Base-by-base conservation (phyloP, 2,888 invertebrate genomes). In the Vandiemenella viatica region DNA sequence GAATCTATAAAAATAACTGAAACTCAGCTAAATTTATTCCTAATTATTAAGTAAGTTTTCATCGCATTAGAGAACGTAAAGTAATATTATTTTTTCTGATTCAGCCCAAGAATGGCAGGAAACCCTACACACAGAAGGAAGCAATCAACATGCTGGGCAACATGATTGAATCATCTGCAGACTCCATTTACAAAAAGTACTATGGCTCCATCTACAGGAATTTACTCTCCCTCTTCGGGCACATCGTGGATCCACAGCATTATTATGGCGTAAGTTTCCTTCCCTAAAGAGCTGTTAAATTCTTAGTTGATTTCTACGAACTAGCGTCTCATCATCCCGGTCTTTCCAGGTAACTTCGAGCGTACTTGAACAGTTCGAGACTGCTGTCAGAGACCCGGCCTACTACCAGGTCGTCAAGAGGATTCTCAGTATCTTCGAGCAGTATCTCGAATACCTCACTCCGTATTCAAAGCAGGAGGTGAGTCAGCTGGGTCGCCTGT, bases 361-460 rank as follows among this genome's bases (percentile, higher is more conserved):
- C n/a, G 74, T 68, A 6, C 63, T 83, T 55, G 78, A 82, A 60
- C 73, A 80, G 57, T 74, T 73, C 58, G 76, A 79, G 60, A 79
- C 80, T 6, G 68, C 74, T 5, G 65, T 79, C 18, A 74, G 79
- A 47, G 83, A 83, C 58, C 82, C 83, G 6, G 76, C 75, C 22
- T 80, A 80, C 71, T 83, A 77, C 65, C 73, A 75, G 62, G 69
- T 82, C 49, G 74, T 69, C 71, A 77, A 79, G 61, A 74, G 73
- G 53, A 69, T 82, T 53, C 63, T 73, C 20, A 62, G 68, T 32
- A 65, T 80, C 45, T 79, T 79, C 72, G 79, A 50, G 42, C 37
- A 44, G 21, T 80, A 77, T 69, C 79, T 79, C 43, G 69, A 73
- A 5, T 32, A 32, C 32, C 32, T 32, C 13, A 2, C 3, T 3